These are phyloP conservation scores for Tiliacea aurago DNA, from an alignment of 2,888 invertebrate genomes.

Conservation along the genomic window DNA sequence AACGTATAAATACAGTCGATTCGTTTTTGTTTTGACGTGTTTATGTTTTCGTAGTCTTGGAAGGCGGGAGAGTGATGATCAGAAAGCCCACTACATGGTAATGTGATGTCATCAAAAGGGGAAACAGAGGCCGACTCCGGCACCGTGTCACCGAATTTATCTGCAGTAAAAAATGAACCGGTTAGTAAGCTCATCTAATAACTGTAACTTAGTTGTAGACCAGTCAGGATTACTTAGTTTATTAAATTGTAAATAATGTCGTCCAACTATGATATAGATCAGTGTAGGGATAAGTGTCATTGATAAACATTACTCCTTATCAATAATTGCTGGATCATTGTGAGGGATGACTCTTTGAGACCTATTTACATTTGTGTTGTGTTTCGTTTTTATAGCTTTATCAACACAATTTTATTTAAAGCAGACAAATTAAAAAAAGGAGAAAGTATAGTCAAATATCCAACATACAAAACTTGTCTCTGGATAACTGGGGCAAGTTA, in stretches of 20 bases:
- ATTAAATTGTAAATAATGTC: slow-evolving; percentile 10
- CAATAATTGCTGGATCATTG: slow-evolving; percentile 7
- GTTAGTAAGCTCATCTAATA: slow-evolving; percentile 74
- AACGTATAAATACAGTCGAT: slow-evolving; percentile 57
- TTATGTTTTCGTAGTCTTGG: slow-evolving; percentile 81
- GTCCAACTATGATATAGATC: background rate
- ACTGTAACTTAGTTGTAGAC: slow-evolving; percentile 42
- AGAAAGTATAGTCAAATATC: slow-evolving; percentile 29
- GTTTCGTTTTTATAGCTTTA: background rate
- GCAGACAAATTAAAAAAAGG: slow-evolving; percentile 11
- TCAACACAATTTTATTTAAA: background rate
- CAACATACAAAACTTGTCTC: slow-evolving; percentile 40
- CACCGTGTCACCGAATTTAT: slow-evolving; percentile 88
- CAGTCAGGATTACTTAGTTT: slow-evolving; percentile 43
- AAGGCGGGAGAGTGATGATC: slow-evolving; percentile 89
- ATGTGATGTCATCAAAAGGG: slow-evolving; percentile 91
- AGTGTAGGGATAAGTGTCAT: slow-evolving; percentile 23
- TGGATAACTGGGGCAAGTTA: slow-evolving; percentile 48
- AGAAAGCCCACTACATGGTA: slow-evolving; percentile 85
- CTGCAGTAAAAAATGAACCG: slow-evolving; percentile 88
- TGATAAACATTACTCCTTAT: slow-evolving; percentile 1
- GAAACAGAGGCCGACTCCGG: slow-evolving; percentile 91
- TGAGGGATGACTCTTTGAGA: background rate
- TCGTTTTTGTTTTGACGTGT: slow-evolving; percentile 68
- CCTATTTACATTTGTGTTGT: background rate